Evolutionary conservation across 1,140 invertebrate genomes (phyloP), one percentile per base, ranked within the genome.

Genomic region (Tetragonula clypearis): DNA sequence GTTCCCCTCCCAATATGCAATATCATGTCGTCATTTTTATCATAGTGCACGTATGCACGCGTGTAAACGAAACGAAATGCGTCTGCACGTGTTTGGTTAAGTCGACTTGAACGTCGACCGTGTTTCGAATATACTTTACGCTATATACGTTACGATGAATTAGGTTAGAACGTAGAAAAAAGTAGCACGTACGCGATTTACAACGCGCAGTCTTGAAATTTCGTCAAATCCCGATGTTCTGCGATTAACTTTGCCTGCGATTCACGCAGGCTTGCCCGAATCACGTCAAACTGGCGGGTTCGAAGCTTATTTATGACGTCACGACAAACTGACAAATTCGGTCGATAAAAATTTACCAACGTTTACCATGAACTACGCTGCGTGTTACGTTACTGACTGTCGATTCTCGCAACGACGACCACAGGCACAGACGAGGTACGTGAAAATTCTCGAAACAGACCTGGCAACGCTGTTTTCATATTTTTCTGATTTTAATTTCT

Each of bases 321-420:
- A 76, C 30, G 0, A n/a, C n/a, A 30, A 82, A 14, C 21, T 41
- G 30, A 30, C 30, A 30, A 30, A 30, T 30, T 30, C 30, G 21
- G 76, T 79, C 68, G 82, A 79, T 84, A 84, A 72, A 62, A 62
- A 79, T 78, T 69, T n/a, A n/a, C n/a, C 35, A 72, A 60, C 49
- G 17, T 41, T 30, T 26, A 77, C 21, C 21, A n/a, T 4, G 4
- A 82, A 8, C 26, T 12, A 6, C 58, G 65, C 30, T 26, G 14
- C 17, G 11, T 35, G 65, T 71, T 26, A 19, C 80, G 35, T 83
- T 83, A 84, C 66, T 78, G 66, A 78, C 82, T 79, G 82, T 84
- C 75, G 82, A 79, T 84, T 53, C 35, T n/a, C 14, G 2, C 0
- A 5, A 21, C 14, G 21, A 1, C 17, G 35, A 35, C 35, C 35